These are phyloP conservation scores for Batillaria attramentaria DNA, from an alignment of 1,140 invertebrate genomes.

Conservation along the genomic window DNA sequence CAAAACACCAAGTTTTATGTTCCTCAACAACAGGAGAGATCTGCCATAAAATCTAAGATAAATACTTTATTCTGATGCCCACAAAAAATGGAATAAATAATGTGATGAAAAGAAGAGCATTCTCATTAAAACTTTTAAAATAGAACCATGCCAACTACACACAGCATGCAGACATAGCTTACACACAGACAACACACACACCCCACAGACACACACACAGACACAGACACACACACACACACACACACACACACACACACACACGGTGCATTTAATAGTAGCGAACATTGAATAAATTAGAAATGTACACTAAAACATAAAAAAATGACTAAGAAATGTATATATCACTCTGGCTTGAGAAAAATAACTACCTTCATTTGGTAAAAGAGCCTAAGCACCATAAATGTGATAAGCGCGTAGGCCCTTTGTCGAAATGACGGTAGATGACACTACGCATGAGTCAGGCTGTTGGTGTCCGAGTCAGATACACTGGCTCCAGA, in stretches of 20 bases:
- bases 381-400: background rate
- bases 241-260: conserved; percentile 9
- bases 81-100: too few relatives aligned
- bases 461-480: background rate
- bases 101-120: too few relatives aligned
- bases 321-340: background rate
- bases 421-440: background rate
- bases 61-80: too few relatives aligned
- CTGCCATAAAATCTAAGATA: too few relatives aligned
- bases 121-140: too few relatives aligned
- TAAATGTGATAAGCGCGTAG: background rate
- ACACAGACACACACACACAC: background rate
- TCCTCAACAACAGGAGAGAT: too few relatives aligned
- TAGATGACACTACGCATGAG: background rate
- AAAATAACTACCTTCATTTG: too few relatives aligned
- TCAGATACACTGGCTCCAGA: background rate
- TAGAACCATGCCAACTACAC: too few relatives aligned
- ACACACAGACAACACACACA: too few relatives aligned
- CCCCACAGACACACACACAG: background rate
- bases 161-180: too few relatives aligned
- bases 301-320: background rate
- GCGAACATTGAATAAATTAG: background rate
- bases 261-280: background rate
- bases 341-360: too few relatives aligned
- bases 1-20: too few relatives aligned